Conservation (phyloP, 2,113 vertebrate species). For the Hiodon alosoides region DNA sequence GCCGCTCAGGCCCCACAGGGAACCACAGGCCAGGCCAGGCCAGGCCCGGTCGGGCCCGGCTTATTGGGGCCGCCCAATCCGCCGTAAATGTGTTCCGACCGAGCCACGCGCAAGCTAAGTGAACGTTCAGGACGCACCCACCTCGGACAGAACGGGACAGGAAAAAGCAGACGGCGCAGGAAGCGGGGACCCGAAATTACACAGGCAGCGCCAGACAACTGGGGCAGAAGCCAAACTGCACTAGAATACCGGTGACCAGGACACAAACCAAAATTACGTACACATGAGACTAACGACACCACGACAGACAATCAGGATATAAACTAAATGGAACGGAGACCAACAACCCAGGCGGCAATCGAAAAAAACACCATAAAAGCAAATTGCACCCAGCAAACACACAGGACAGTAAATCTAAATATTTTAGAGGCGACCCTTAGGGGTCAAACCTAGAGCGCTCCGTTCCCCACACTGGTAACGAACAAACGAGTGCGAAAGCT, state of each 20-base stretch:
- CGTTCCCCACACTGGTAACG: no score
- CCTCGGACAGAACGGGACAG: background rate
- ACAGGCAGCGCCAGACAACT: background rate
- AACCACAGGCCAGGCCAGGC: no score
- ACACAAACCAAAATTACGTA: slow-evolving; percentile 8
- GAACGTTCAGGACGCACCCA: no score
- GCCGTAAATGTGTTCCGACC: no score
- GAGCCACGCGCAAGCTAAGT: no score
- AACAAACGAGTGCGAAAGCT: background rate
- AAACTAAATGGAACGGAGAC: background rate
- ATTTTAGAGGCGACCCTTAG: background rate
- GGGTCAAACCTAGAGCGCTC: no score
- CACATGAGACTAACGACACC: background rate
- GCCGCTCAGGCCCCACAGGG: no score
- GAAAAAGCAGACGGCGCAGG: background rate
- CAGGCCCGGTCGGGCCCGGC: no score
- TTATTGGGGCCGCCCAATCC: no score
- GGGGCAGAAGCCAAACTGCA: background rate
- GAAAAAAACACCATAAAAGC: background rate
- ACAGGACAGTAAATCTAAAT: background rate
- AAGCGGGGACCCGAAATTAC: slow-evolving; percentile 7
- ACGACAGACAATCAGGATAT: background rate
- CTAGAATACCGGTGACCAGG: slow-evolving; percentile 2
- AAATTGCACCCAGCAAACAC: background rate
- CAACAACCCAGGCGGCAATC: background rate